Percentiles rank a stretch among this genome's conserved stretches.
Evolutionary conservation across 2,797 vertebrate species (phyloP).

Genomic region (Coregonus suidteri): DNA sequence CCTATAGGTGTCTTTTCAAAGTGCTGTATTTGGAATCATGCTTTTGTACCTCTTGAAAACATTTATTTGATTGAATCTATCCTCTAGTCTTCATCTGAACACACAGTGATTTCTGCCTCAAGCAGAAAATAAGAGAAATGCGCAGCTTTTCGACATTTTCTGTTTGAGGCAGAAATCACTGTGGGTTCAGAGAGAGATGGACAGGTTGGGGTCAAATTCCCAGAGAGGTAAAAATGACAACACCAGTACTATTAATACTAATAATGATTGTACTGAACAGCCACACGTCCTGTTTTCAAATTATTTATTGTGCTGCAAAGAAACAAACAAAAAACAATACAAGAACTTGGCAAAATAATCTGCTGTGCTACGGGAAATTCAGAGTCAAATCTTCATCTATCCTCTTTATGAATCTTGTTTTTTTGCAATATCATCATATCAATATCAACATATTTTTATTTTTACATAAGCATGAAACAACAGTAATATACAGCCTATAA

Average conservation of each 20-base stretch:
- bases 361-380: slow-evolving; percentile 81
- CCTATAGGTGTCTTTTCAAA: not conserved
- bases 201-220: not conserved
- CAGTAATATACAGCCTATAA: slow-evolving; percentile 88
- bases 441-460: slow-evolving; percentile 68
- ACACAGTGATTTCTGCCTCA: not conserved
- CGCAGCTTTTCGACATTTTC: no score
- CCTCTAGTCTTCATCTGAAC: not conserved
- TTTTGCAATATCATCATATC: slow-evolving; percentile 65
- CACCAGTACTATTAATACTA: not conserved
- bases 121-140: no score
- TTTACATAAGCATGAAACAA: slow-evolving; percentile 89
- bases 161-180: not conserved
- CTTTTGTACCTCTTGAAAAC: not conserved
- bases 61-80: not conserved
- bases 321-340: slow-evolving; percentile 77
- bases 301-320: slow-evolving; percentile 84
- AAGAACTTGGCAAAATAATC: slow-evolving; percentile 82
- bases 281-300: slow-evolving; percentile 61
- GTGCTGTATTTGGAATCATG: not conserved
- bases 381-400: slow-evolving; percentile 83
- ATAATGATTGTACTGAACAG: slow-evolving; percentile 1
- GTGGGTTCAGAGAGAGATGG: not conserved
- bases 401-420: slow-evolving; percentile 84
- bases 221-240: not conserved